A percentile compares a stretch with the other conserved stretches of the same genome.
These are phyloP conservation scores for Myiotriccus ornatus DNA, from an alignment of 2,797 vertebrate species.

Conservation along the genomic window DNA sequence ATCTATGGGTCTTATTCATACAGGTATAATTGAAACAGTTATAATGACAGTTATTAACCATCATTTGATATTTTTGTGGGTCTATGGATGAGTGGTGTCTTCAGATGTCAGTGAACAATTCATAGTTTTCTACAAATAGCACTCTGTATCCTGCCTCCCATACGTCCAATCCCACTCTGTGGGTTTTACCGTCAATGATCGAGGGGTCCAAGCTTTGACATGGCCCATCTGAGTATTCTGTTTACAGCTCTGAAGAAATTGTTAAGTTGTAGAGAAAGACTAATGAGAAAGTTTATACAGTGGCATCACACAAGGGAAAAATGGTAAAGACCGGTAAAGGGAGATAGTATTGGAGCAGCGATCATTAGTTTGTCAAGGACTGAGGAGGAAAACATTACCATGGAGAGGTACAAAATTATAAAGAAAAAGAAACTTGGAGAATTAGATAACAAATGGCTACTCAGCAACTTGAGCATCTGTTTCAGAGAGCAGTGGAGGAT, in stretches of 20 bases:
- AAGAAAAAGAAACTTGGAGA: background rate
- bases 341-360: background rate
- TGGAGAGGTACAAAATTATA: background rate
- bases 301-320: background rate
- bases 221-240: background rate
- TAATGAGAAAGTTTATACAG: background rate
- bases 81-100: background rate
- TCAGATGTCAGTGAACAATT: background rate
- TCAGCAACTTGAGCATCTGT: background rate
- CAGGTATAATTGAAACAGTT: background rate
- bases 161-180: fast-evolving
- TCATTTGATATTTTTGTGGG: background rate
- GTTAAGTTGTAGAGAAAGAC: background rate
- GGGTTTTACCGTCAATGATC: background rate
- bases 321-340: background rate
- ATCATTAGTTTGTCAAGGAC: background rate
- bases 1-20: background rate
- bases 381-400: background rate
- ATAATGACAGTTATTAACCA: background rate
- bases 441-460: background rate
- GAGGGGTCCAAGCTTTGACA: background rate
- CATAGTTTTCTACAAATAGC: background rate
- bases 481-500: background rate
- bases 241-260: background rate
- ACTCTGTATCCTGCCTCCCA: background rate